phyloP scores from a whole-genome alignment of 2,113 vertebrate species.

The Meriones unguiculatus region DNA sequence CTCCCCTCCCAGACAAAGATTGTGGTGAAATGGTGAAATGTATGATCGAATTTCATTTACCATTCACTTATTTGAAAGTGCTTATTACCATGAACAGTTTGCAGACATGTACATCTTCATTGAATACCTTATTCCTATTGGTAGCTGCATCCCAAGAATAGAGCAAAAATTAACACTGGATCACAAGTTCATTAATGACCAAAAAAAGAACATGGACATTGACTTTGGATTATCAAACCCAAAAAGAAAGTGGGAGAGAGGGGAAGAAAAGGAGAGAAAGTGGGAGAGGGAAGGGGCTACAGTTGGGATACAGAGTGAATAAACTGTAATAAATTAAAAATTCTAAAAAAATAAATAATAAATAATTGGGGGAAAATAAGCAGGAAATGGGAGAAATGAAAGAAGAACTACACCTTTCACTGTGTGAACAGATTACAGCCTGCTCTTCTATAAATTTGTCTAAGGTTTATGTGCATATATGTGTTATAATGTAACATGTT shows the following conservation, averaged over 20 bases:
- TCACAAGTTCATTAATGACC: neutral
- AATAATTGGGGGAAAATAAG: neutral
- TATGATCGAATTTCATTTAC: neutral
- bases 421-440: neutral
- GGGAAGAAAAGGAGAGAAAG: neutral
- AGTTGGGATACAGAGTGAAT: too few species aligned
- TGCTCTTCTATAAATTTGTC: neutral
- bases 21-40: neutral
- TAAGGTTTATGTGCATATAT: neutral
- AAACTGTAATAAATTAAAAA: neutral
- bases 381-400: neutral
- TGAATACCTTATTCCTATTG: neutral
- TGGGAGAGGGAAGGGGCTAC: too few species aligned
- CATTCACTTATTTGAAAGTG: neutral
- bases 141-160: neutral
- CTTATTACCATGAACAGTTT: neutral
- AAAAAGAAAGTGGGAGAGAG: neutral
- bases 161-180: neutral
- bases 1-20: neutral
- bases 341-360: neutral
- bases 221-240: neutral
- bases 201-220: neutral
- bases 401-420: neutral
- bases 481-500: neutral
- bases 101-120: neutral